phyloP scores from a whole-genome alignment of 2,888 invertebrate genomes.

The Perizoma flavofasciatum region DNA sequence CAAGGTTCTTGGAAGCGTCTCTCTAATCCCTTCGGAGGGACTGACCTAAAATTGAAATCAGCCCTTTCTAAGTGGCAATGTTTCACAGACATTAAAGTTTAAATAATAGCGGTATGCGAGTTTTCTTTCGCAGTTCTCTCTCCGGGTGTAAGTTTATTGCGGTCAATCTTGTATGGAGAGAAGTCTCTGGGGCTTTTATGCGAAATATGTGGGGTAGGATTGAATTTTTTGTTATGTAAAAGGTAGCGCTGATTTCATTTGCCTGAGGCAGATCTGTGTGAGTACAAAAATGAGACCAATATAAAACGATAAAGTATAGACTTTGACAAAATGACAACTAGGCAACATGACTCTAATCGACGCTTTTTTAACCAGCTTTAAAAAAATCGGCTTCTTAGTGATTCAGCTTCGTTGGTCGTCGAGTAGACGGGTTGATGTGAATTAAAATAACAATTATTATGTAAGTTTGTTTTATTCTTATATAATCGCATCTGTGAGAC shows the following conservation, averaged over 20 bases:
- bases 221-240: slow-evolving; percentile 31
- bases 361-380: too few species aligned
- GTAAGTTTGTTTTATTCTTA: too few species aligned
- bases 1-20: slow-evolving; percentile 55
- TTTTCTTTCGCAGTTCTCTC: slow-evolving; percentile 42
- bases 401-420: too few species aligned
- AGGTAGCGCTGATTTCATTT: slow-evolving; percentile 14
- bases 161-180: slow-evolving; percentile 43
- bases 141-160: slow-evolving; percentile 45
- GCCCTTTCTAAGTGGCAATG: slow-evolving; percentile 57
- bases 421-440: too few species aligned
- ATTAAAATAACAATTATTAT: too few species aligned
- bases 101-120: slow-evolving; percentile 54
- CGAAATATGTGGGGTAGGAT: slow-evolving; percentile 30
- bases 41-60: slow-evolving; percentile 68
- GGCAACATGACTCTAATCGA: too few species aligned
- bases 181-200: slow-evolving; percentile 29
- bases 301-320: too few species aligned
- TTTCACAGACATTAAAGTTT: slow-evolving; percentile 60
- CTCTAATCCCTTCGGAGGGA: slow-evolving; percentile 56
- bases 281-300: too few species aligned
- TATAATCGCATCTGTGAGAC: too few species aligned
- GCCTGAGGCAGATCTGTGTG: too few species aligned
- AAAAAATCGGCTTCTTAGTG: too few species aligned
- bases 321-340: too few species aligned